phyloP scores from a whole-genome alignment of 2,888 invertebrate genomes.

The Platynereis dumerilii region DNA sequence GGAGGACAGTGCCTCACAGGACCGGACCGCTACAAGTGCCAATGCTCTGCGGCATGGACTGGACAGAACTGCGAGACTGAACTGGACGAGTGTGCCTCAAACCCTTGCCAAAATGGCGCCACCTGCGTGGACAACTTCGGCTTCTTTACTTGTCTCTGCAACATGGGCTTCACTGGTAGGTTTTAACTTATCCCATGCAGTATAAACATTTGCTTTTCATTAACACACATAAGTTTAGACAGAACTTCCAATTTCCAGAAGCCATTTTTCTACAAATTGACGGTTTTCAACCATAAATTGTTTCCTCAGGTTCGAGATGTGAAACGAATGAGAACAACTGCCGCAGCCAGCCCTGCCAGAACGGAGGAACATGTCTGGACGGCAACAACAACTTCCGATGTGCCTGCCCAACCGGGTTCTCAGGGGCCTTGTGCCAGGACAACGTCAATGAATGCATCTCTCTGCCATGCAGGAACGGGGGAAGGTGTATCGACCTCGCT shows the following conservation, averaged over 20 bases:
- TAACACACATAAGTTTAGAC: too few relatives aligned
- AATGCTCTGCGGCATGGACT: slow-evolving; percentile 78
- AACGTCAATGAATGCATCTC: slow-evolving; percentile 57
- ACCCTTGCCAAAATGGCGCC: slow-evolving; percentile 41
- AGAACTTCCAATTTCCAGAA: too few relatives aligned
- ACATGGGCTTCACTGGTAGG: slow-evolving; percentile 14
- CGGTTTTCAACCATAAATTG: too few relatives aligned
- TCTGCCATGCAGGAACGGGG: slow-evolving; percentile 82
- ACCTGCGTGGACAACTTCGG: slow-evolving; percentile 35
- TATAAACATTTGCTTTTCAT: too few relatives aligned
- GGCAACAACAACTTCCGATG: too few relatives aligned
- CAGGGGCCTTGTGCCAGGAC: slow-evolving; percentile 47
- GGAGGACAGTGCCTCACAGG: slow-evolving; percentile 67
- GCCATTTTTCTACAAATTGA: too few relatives aligned
- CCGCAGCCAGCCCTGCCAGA: too few relatives aligned
- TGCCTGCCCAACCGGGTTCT: background rate
- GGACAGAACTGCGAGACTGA: slow-evolving; percentile 68
- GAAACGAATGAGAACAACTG: too few relatives aligned
- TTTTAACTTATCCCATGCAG: too few relatives aligned
- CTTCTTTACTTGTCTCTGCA: slow-evolving; percentile 13
- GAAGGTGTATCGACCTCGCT: slow-evolving; percentile 85
- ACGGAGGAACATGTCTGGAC: too few relatives aligned
- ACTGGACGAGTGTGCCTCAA: slow-evolving; percentile 21
- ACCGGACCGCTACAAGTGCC: slow-evolving; percentile 71
- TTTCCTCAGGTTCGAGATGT: too few relatives aligned